Evolutionary conservation across 2,888 invertebrate genomes (phyloP).

Genomic region (Cabera pusaria): DNA sequence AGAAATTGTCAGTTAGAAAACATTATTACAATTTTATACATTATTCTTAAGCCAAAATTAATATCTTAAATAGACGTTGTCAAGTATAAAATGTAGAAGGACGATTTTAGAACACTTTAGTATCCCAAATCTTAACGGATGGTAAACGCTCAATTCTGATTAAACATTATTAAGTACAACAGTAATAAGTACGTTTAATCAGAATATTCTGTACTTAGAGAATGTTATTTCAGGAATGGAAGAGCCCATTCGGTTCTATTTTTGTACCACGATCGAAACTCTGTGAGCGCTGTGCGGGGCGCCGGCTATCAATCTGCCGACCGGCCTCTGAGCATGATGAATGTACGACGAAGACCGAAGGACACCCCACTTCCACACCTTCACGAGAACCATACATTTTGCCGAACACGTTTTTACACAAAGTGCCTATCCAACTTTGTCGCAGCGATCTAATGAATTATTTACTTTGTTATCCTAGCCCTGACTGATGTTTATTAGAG

Average conservation of each 20-base stretch:
- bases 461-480: conserved; percentile 53
- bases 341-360: conserved; percentile 49
- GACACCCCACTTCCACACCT: conserved; percentile 43
- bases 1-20: too few species aligned
- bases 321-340: conserved; percentile 71
- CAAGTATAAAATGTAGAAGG: too few species aligned
- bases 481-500: conserved; percentile 35
- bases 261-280: conserved; percentile 34
- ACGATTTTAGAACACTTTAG: too few species aligned
- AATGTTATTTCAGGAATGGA: too few species aligned
- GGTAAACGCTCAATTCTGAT: too few species aligned
- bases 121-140: too few species aligned
- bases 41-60: too few species aligned
- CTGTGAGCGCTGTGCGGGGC: conserved; percentile 24
- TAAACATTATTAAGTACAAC: too few species aligned
- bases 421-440: conserved; percentile 49
- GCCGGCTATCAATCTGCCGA: conserved; percentile 72
- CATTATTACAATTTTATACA: too few species aligned
- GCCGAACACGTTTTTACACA: conserved; percentile 51
- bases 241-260: conserved; percentile 34
- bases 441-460: conserved; percentile 62
- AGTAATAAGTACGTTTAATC: too few species aligned
- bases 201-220: too few species aligned
- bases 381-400: conserved; percentile 58
- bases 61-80: too few species aligned